Evolutionary conservation across 1,140 invertebrate genomes (phyloP).

Genomic region (Charaxes varanes): DNA sequence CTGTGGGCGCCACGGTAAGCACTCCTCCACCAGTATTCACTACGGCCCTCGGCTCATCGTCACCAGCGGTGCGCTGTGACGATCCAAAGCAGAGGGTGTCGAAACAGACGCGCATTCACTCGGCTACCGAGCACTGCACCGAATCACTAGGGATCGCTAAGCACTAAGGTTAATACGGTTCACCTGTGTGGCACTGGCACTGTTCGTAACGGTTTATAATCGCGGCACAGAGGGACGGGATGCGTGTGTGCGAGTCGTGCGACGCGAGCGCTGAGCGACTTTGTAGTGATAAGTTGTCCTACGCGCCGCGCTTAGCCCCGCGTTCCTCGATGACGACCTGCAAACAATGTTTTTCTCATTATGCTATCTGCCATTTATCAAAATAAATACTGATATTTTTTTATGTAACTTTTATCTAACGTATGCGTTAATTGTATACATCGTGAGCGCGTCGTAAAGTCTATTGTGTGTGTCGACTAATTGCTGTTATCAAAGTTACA

Average conservation of each 20-base stretch:
- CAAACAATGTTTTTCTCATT: constrained; percentile 30
- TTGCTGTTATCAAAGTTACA: neutral
- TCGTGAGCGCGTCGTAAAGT: neutral
- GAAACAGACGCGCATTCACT: constrained; percentile 91
- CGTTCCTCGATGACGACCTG: constrained; percentile 61
- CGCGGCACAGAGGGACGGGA: constrained; percentile 33
- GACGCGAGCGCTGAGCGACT: constrained; percentile 50
- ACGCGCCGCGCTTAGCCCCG: constrained; percentile 46
- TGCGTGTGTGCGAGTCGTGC: constrained; percentile 54
- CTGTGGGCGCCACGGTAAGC: constrained; percentile 68
- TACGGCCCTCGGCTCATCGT: constrained; percentile 77
- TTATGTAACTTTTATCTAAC: constrained; percentile 10
- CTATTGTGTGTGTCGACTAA: neutral
- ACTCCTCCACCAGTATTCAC: constrained; percentile 60
- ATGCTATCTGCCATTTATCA: constrained; percentile 18
- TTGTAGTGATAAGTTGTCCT: constrained; percentile 45
- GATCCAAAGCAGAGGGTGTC: constrained; percentile 90
- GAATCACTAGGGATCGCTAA: constrained; percentile 47
- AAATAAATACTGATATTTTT: constrained; percentile 12
- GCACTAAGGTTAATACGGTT: constrained; percentile 41
- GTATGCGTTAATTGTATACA: neutral
- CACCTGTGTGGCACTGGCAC: constrained; percentile 44
- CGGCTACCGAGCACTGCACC: constrained; percentile 71
- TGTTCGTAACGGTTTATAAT: constrained; percentile 24
- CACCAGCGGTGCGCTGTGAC: constrained; percentile 85